A percentile compares a stretch with the other conserved stretches of the same genome.
Conservation (phyloP, 2,113 vertebrate species). For the Turnix velox region DNA sequence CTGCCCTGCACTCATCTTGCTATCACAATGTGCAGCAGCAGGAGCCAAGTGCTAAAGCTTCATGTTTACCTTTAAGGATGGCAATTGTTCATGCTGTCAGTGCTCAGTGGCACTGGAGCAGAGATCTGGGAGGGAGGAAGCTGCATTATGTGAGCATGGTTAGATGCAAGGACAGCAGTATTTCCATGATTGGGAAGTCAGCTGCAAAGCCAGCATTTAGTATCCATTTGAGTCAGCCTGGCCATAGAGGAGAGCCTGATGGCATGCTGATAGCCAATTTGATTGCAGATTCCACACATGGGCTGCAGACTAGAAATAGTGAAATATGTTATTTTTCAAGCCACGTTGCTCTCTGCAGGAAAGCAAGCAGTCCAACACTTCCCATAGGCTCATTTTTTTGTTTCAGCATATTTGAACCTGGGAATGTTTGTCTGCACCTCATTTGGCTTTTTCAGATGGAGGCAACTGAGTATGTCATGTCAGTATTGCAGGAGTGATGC, state of each 20-base stretch:
- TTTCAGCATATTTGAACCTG: not conserved
- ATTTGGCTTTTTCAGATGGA: not conserved
- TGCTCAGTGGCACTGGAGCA: not conserved
- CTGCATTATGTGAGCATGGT: not conserved
- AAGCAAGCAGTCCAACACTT: not conserved
- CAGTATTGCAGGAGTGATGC: not conserved
- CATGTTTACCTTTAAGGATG: slow-evolving; percentile 5
- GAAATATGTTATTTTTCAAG: not conserved
- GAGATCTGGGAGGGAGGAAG: not conserved
- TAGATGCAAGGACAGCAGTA: not conserved
- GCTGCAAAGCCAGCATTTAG: not conserved
- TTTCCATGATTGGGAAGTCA: not conserved
- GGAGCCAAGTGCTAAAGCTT: not conserved
- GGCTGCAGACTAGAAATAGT: not conserved
- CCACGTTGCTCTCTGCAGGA: not conserved
- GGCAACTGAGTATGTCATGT: not conserved
- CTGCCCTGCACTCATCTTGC: not conserved
- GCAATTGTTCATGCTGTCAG: not conserved
- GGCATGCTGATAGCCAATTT: not conserved
- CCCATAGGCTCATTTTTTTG: not conserved
- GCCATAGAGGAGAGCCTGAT: not conserved
- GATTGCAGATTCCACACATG: not conserved
- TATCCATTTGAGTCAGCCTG: not conserved
- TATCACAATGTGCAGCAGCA: not conserved
- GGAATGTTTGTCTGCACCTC: not conserved